Evolutionary conservation across 2,797 vertebrate species (phyloP), one percentile per base, ranked within the genome.

Genomic region (Psittacula echo): DNA sequence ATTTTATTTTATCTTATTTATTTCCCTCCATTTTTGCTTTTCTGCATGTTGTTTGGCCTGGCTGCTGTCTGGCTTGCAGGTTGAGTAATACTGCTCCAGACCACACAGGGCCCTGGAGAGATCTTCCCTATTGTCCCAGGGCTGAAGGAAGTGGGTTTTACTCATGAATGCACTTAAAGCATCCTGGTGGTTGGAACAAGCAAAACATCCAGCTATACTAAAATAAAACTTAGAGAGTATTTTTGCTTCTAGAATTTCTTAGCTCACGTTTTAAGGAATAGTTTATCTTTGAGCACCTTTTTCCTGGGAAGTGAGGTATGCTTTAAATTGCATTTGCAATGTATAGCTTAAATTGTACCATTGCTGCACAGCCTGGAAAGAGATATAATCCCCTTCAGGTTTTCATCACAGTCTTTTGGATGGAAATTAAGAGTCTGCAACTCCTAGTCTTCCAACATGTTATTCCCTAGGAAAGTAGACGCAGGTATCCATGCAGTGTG

Each of bases 111-210:
- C 76, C 72, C 68, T 77, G 78, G 65, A 77, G 90, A 91, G 42
- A 75, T 72, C 53, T 77, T 90, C 78, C 68, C 61, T 93, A 45
- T 94, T 96, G 93, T 89, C 72, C 81, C 30, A 72, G 53, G 48
- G 71, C 74, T 68, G 68, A 89, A 75, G 48, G 50, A 94, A 77
- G 54, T 85, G 75, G 82, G 47, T 93, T 93, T 85, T 87, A 60
- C 23, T 95, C 53, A 51, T 71, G 58, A 91, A 58, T 74, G 34
- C 30, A 24, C 16, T 50, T 58, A 37, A 88, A 87, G 58, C 50
- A 32, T 85, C 74, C 2, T 22, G 27, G 24, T 94, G 62, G 68
- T 93, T 72, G 73, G 84, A 95, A 83, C 4, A 93, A 92, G 21
- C 79, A 90, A 47, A 58, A 79, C 37, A 83, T 74, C 39, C 53